Conservation (phyloP, 2,888 invertebrate genomes). For the Exephanes ischioxanthus region DNA sequence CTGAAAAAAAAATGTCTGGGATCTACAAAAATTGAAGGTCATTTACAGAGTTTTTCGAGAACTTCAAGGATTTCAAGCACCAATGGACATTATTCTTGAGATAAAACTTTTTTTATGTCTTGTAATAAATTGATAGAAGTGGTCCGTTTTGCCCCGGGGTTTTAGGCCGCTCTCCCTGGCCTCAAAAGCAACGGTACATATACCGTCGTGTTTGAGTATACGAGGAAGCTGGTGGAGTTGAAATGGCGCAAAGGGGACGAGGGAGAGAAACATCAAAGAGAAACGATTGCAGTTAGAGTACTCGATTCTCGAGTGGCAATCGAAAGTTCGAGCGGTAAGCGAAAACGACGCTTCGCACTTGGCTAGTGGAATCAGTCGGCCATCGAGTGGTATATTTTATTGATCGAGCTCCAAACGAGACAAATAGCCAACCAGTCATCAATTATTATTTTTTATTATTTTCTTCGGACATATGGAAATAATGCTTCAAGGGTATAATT, state of each 20-base stretch:
- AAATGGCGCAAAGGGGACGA: constrained; percentile 4
- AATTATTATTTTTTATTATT: neutral
- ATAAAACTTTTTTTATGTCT: neutral
- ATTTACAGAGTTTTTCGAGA: neutral
- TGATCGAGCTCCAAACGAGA: neutral
- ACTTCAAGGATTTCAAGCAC: neutral
- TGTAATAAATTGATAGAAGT: neutral
- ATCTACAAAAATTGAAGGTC: neutral
- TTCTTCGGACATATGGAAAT: neutral
- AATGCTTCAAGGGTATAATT: neutral
- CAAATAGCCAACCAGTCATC: neutral
- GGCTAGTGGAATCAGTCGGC: constrained; percentile 33
- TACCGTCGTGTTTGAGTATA: constrained; percentile 3
- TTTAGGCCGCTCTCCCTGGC: neutral
- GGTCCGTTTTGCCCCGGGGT: neutral
- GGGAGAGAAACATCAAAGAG: constrained; percentile 28
- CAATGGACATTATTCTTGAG: neutral
- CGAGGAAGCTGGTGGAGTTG: neutral
- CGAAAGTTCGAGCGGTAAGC: constrained; percentile 25
- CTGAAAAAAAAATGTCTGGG: neutral
- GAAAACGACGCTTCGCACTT: constrained; percentile 12
- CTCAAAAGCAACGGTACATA: neutral
- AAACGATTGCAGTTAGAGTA: constrained; percentile 20
- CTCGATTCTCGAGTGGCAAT: constrained; percentile 31
- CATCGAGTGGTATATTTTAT: constrained; percentile 4